Conservation (phyloP, 2,797 vertebrate species). For the Myoxocephalus aenaeus region DNA sequence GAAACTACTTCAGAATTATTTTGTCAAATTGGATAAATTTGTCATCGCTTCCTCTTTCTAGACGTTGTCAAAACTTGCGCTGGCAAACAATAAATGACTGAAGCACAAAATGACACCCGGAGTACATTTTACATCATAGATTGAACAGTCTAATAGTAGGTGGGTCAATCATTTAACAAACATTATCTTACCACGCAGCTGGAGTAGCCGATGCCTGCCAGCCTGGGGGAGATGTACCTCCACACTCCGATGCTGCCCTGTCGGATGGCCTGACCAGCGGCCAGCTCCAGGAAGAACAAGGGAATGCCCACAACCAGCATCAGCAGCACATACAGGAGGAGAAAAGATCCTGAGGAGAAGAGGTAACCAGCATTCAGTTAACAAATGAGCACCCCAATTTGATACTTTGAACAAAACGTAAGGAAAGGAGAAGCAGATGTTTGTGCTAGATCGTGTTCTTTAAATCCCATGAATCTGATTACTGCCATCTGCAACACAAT, state of each 20-base stretch:
- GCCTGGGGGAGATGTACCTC: constrained; percentile 87
- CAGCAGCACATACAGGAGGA: constrained; percentile 87
- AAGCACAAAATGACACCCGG: neutral
- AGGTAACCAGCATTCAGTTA: neutral
- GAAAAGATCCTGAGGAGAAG: constrained; percentile 83
- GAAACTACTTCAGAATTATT: neutral
- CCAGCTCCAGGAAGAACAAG: constrained; percentile 91
- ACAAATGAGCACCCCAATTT: neutral
- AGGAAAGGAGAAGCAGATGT: neutral
- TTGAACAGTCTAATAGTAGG: neutral
- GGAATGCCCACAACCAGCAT: constrained; percentile 87
- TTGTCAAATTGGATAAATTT: neutral
- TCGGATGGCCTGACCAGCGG: constrained; percentile 87
- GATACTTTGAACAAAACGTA: neutral
- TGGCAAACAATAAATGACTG: neutral
- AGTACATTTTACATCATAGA: neutral
- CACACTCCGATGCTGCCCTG: constrained; percentile 92
- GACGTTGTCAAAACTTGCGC: neutral
- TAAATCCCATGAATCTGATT: neutral
- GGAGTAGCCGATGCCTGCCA: constrained; percentile 89
- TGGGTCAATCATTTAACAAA: neutral
- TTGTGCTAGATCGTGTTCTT: neutral
- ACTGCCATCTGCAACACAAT: neutral
- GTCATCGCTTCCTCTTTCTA: neutral
- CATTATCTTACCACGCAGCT: constrained; percentile 86